Evolutionary conservation across 2,113 vertebrate species (phyloP), one percentile per base, ranked within the genome.

Genomic region (Albula goreensis): DNA sequence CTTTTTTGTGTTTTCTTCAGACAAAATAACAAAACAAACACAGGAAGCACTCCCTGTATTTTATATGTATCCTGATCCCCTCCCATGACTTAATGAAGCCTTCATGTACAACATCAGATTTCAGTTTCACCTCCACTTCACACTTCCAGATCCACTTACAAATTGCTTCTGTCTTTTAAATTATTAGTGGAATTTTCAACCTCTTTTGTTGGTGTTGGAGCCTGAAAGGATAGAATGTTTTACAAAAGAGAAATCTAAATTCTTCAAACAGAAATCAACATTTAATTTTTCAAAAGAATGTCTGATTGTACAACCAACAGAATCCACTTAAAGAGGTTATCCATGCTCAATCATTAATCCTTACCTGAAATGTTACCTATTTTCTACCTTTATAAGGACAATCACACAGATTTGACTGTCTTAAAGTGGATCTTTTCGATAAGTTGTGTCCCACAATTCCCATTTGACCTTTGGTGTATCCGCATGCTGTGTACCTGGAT

Each of bases 401-500:
- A 41, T 41, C 31, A 41, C 31, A 41, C 31, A 41, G 31, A 41
- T 41, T 41, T 41, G 31, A 41, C 31, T 41, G 31, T 41, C 31
- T 41, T 41, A 41, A 41, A 41, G 31, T 41, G 31, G 31, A 41
- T 41, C 31, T 41, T 41, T 41, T 41, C 0, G 31, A 41, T 41
- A 41, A 41, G 31, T 41, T 41, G 31, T 41, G 31, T 41, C 31
- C 31, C 31, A 41, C 31, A 41, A 41, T 41, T 41, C 31, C 31
- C 31, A 41, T 41, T 41, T 41, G 31, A 41, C 31, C 31, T 41
- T 1, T 41, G 31, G 31, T 15, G 19, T 60, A 31, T 49, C 52
- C 57, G 3, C 15, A 19, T 15, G 57, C 22, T 57, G n/a, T 80
- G 88, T 92, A 95, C 98, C 96, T 99, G 97, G 63, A 98, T 90